Evolutionary conservation across 2,113 vertebrate genomes (phyloP), one percentile per base, ranked within the genome.

Genomic region (Cyanoramphus novaezelandiae): DNA sequence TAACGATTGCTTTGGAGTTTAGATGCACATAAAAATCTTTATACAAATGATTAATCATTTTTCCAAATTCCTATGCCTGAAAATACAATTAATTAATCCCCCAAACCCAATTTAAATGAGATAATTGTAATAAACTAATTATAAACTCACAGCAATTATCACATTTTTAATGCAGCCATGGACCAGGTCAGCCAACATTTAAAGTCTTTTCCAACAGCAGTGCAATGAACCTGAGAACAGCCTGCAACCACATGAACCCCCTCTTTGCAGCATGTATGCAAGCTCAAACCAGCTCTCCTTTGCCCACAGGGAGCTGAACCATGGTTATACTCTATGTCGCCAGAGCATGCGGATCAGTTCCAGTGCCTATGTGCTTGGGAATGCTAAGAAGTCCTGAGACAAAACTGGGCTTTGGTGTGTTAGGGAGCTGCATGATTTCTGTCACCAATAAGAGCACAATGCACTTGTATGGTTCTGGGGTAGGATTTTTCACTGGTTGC

Each of bases 1-100:
- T 83, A 86, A 95, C 14, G 25, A 57, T 65, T 86, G 52, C 35
- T 90, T 95, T 81, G 67, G 33, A 82, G 25, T 78, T 96, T 31
- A 92, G 87, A 70, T 47, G 52, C 11, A 75, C 15, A n/a, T 50
- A 75, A 95, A 92, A 87, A 70, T 64, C 29, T 88, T 75, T 86
- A 75, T 71, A 94, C 20, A 83, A 82, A 68, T 13, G 13, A 74
- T 81, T 72, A 90, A 64, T 85, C 29, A 27, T 86, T 96, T 88
- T 90, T 72, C 46, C 88, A 69, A 95, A 88, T 67, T 44, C 67
- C 21, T 71, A 63, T 3, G 4, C 53, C 57, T 92, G 62, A 84
- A 84, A 82, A 90, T 64, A 65, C 27, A 83, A 72, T 43, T 91
- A 96, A 93, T 82, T 76, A 37, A 59, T 74, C 71, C 41, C 7